phyloP scores from a whole-genome alignment of 2,113 vertebrate species.

The Brachirus orientalis region DNA sequence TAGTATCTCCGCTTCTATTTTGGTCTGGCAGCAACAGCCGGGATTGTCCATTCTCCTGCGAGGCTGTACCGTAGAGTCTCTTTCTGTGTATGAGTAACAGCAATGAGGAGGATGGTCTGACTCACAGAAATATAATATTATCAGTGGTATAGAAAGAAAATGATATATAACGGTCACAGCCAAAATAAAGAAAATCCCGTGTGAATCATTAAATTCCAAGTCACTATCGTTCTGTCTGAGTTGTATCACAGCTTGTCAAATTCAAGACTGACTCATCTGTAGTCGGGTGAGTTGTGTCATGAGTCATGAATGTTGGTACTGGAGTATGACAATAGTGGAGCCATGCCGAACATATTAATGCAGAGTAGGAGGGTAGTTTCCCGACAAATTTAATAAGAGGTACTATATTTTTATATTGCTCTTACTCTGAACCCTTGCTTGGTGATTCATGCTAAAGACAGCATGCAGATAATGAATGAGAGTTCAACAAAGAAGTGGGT shows the following conservation, averaged over 20 bases:
- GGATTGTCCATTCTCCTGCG: slow-evolving; percentile 67
- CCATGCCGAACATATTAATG: slow-evolving; percentile 26
- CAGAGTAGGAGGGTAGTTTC: slow-evolving; percentile 48
- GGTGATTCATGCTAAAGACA: neutral
- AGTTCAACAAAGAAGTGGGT: neutral
- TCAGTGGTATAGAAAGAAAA: slow-evolving; percentile 9
- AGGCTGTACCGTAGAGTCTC: slow-evolving; percentile 53
- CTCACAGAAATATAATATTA: slow-evolving; percentile 16
- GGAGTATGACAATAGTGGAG: slow-evolving; percentile 38
- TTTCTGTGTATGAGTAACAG: slow-evolving; percentile 44
- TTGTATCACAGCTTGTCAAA: slow-evolving; percentile 63
- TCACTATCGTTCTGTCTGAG: slow-evolving; percentile 44
- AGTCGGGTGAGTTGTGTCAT: slow-evolving; percentile 64
- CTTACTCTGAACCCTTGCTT: neutral
- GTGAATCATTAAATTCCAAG: slow-evolving; percentile 31
- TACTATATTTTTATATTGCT: slow-evolving; percentile 7
- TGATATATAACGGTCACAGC: slow-evolving; percentile 1
- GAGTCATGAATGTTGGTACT: slow-evolving; percentile 67
- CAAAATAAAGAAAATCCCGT: slow-evolving; percentile 2
- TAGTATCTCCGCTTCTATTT: slow-evolving; percentile 68
- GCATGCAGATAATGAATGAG: neutral
- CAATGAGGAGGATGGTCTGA: slow-evolving; percentile 30
- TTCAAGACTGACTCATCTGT: slow-evolving; percentile 60
- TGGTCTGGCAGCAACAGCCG: slow-evolving; percentile 68
- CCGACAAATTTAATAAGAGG: slow-evolving; percentile 34